These are phyloP conservation scores for Scrobipalpa costella DNA, from an alignment of 2,888 invertebrate species.

Conservation along the genomic window DNA sequence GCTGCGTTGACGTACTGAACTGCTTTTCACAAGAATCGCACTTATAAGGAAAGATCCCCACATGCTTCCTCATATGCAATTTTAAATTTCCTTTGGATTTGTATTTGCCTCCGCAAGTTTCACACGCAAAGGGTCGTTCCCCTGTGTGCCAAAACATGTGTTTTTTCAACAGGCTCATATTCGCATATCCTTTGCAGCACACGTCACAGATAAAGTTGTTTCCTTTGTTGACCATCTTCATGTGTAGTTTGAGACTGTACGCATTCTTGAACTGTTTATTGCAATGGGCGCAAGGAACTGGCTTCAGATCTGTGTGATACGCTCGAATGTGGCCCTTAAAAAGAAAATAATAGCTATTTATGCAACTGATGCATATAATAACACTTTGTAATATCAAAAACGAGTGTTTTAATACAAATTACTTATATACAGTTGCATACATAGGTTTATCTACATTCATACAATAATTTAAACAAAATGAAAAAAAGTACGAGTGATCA, in stretches of 20 bases:
- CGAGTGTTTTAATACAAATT: too few relatives aligned
- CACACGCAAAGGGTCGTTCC: constrained; percentile 48
- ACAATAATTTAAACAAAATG: too few relatives aligned
- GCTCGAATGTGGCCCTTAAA: constrained; percentile 40
- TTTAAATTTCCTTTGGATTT: constrained; percentile 49
- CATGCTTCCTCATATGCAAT: constrained; percentile 44
- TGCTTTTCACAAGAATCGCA: constrained; percentile 40
- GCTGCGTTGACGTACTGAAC: constrained; percentile 33
- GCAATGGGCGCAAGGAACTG: constrained; percentile 53
- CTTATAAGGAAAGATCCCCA: constrained; percentile 38
- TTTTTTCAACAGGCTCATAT: constrained; percentile 37
- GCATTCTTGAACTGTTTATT: constrained; percentile 49
- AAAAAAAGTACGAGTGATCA: too few relatives aligned
- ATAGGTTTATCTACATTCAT: too few relatives aligned
- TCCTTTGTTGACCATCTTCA: constrained; percentile 36
- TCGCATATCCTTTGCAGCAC: constrained; percentile 47
- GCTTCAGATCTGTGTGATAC: constrained; percentile 37
- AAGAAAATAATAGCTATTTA: constrained; percentile 24
- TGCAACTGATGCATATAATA: too few relatives aligned
- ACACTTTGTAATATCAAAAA: too few relatives aligned
- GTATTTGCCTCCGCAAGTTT: constrained; percentile 48
- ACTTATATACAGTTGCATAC: too few relatives aligned
- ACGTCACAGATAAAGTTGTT: constrained; percentile 48
- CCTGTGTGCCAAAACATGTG: constrained; percentile 56
- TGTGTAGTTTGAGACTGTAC: constrained; percentile 42